Conservation (phyloP, 2,113 vertebrate species). For the Salvator merianae region DNA sequence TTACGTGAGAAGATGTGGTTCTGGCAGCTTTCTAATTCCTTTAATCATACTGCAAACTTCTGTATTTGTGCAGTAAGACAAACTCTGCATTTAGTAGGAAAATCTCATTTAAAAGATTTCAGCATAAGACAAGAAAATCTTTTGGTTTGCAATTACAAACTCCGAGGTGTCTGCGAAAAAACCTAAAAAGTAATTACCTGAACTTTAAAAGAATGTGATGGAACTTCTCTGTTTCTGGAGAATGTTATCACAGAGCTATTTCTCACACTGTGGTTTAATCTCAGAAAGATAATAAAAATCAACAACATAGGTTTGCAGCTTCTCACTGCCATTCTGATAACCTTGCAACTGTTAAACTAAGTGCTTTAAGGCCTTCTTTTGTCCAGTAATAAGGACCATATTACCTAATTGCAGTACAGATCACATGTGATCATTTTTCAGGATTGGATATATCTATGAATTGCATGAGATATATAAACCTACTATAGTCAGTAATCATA, state of each 20-base stretch:
- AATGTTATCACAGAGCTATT: constrained; percentile 16
- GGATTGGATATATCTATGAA: background rate
- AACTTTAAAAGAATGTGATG: constrained; percentile 25
- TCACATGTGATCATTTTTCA: background rate
- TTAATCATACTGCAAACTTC: constrained; percentile 14
- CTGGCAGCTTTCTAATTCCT: constrained; percentile 3
- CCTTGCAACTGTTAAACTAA: background rate
- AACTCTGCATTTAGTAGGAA: constrained; percentile 22
- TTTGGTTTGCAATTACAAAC: constrained; percentile 3
- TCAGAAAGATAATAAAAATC: background rate
- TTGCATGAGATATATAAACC: background rate
- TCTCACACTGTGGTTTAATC: constrained; percentile 13
- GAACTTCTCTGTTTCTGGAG: constrained; percentile 11
- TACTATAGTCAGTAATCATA: too few relatives aligned
- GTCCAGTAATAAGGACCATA: background rate
- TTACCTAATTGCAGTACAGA: background rate
- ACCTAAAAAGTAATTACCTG: constrained; percentile 30
- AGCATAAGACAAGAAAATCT: constrained; percentile 36
- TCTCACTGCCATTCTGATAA: background rate
- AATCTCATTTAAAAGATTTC: constrained; percentile 32
- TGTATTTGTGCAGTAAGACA: constrained; percentile 19
- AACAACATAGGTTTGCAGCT: background rate
- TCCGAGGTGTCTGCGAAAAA: constrained; percentile 14
- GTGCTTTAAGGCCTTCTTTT: background rate
- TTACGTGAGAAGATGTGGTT: constrained; percentile 2